phyloP scores from a whole-genome alignment of 2,888 invertebrate species.

The Eupithecia dodoneata region DNA sequence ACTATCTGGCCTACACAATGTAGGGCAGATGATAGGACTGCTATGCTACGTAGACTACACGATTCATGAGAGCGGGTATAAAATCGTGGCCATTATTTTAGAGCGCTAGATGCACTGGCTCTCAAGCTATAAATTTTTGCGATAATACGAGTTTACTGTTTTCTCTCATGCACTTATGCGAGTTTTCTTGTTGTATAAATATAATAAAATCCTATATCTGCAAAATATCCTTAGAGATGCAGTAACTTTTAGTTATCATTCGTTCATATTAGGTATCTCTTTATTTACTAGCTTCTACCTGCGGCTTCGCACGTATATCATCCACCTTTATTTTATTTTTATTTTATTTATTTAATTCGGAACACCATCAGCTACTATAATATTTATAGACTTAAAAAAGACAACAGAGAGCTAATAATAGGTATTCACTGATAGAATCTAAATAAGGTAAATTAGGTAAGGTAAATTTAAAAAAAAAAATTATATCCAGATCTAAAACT shows the following conservation, averaged over 20 bases:
- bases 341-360: too few relatives aligned
- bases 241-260: too few relatives aligned
- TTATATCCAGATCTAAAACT: too few relatives aligned
- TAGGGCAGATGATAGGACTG: neutral
- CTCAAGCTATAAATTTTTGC: conserved; percentile 34
- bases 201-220: neutral
- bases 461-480: too few relatives aligned
- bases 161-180: conserved; percentile 12
- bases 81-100: conserved; percentile 50
- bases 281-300: neutral
- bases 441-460: too few relatives aligned
- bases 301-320: too few relatives aligned
- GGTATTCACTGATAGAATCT: too few relatives aligned
- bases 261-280: too few relatives aligned
- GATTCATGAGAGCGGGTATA: conserved; percentile 34
- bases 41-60: conserved; percentile 16
- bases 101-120: conserved; percentile 33
- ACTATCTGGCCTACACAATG: neutral
- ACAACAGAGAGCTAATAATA: too few relatives aligned
- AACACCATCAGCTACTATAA: too few relatives aligned
- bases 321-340: too few relatives aligned
- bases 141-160: conserved; percentile 31
- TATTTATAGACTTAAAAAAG: too few relatives aligned
- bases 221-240: neutral
- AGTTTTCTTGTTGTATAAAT: neutral